These are phyloP conservation scores for Mesorhabditis spiculigera DNA, from an alignment of 2,888 invertebrate species.

Conservation along the genomic window DNA sequence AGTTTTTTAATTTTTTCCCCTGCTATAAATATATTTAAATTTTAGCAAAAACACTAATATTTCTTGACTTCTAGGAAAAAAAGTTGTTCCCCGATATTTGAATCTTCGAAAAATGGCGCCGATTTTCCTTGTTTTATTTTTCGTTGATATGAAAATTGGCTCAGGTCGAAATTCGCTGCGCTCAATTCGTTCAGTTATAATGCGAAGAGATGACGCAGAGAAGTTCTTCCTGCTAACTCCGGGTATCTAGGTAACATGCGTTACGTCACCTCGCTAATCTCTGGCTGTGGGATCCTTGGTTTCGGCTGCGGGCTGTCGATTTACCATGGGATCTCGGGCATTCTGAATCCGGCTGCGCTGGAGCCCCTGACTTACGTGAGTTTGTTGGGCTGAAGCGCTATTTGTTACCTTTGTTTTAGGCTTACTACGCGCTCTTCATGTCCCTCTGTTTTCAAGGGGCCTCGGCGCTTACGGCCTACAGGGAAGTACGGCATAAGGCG, in stretches of 20 bases:
- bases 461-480: constrained; percentile 73
- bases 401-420: constrained; percentile 23
- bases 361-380: constrained; percentile 82
- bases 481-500: constrained; percentile 75
- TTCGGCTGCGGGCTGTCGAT: constrained; percentile 85
- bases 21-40: too few relatives aligned
- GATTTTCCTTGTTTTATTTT: too few relatives aligned
- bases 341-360: constrained; percentile 77
- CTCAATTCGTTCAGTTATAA: too few relatives aligned
- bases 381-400: neutral
- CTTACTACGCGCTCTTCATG: constrained; percentile 48
- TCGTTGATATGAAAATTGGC: too few relatives aligned
- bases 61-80: too few relatives aligned
- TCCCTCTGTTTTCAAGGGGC: constrained; percentile 55
- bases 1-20: too few relatives aligned
- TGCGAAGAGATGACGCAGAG: too few relatives aligned
- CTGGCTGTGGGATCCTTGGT: constrained; percentile 96
- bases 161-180: too few relatives aligned
- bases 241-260: constrained; percentile 84
- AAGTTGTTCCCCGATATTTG: too few relatives aligned
- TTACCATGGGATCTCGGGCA: constrained; percentile 88
- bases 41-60: too few relatives aligned
- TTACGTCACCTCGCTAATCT: constrained; percentile 92
- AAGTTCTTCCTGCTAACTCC: too few relatives aligned
- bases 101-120: too few relatives aligned